Percentiles rank a stretch among this genome's conserved stretches.
Evolutionary conservation across 2,113 vertebrate genomes (phyloP).

Genomic region (Esox niger): DNA sequence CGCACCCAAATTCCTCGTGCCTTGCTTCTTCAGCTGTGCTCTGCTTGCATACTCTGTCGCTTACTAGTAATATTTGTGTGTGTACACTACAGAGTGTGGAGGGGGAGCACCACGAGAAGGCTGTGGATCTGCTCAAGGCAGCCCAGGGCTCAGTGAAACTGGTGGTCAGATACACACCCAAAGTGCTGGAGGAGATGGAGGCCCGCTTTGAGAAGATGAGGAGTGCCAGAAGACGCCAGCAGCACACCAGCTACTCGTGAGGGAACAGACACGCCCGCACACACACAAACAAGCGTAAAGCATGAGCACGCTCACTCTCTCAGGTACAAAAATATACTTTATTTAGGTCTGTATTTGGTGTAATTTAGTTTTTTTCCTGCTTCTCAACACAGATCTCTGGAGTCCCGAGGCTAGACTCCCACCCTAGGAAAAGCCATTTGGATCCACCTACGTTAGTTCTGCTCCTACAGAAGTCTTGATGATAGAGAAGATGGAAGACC

Average conservation of each 20-base stretch:
- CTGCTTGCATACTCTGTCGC: background rate
- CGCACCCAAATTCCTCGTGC: too few relatives aligned
- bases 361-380: background rate
- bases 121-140: slow-evolving; percentile 87
- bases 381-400: slow-evolving; percentile 63
- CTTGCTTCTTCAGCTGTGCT: too few relatives aligned
- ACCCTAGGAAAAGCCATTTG: slow-evolving; percentile 13
- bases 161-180: slow-evolving; percentile 89
- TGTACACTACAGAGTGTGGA: slow-evolving; percentile 79
- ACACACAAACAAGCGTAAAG: background rate
- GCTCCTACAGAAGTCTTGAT: slow-evolving; percentile 40
- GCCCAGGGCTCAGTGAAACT: slow-evolving; percentile 88
- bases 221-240: slow-evolving; percentile 85
- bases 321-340: background rate
- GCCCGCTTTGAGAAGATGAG: slow-evolving; percentile 92
- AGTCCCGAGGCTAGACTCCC: slow-evolving; percentile 67
- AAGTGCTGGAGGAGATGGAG: slow-evolving; percentile 92
- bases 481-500: slow-evolving; percentile 43
- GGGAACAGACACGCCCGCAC: slow-evolving; percentile 28
- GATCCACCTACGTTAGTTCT: slow-evolving; percentile 18
- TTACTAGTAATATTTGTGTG: too few relatives aligned
- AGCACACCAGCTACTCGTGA: slow-evolving; percentile 91
- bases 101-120: slow-evolving; percentile 90
- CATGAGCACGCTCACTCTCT: background rate
- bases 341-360: background rate